Evolutionary conservation across 2,888 invertebrate species (phyloP).

Genomic region (Gortyna flavago): DNA sequence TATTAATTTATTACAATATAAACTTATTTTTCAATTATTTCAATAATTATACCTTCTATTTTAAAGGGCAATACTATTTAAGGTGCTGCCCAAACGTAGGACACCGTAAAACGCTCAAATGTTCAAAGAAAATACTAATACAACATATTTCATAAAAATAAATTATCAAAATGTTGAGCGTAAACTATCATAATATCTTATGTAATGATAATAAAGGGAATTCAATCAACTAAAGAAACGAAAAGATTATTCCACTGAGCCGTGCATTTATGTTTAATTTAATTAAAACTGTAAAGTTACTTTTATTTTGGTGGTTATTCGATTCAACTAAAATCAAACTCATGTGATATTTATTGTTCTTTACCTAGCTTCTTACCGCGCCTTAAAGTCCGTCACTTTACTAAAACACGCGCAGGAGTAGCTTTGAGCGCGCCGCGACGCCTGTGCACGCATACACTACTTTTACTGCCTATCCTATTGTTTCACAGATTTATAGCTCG

Average conservation of each 20-base stretch:
- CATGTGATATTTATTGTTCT: background rate
- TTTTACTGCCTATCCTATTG: conserved; percentile 53
- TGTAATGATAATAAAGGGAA: background rate
- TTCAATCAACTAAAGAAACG: background rate
- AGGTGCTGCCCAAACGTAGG: background rate
- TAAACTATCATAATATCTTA: background rate
- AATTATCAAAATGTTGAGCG: background rate
- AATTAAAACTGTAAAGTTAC: background rate
- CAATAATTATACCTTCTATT: background rate
- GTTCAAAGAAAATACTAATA: no score
- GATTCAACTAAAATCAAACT: background rate
- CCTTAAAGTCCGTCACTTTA: background rate
- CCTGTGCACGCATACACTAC: conserved; percentile 62
- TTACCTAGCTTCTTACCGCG: background rate
- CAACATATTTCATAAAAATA: no score
- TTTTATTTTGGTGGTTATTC: background rate
- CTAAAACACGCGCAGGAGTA: conserved; percentile 28
- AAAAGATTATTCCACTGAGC: no score
- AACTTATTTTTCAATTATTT: background rate
- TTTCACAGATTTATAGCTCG: conserved; percentile 55
- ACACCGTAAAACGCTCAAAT: background rate
- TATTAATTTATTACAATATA: background rate
- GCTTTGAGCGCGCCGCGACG: conserved; percentile 55
- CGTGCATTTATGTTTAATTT: background rate
- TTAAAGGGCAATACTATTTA: background rate